Evolutionary conservation across 2,888 invertebrate species (phyloP).

Genomic region (Patella pellucida): DNA sequence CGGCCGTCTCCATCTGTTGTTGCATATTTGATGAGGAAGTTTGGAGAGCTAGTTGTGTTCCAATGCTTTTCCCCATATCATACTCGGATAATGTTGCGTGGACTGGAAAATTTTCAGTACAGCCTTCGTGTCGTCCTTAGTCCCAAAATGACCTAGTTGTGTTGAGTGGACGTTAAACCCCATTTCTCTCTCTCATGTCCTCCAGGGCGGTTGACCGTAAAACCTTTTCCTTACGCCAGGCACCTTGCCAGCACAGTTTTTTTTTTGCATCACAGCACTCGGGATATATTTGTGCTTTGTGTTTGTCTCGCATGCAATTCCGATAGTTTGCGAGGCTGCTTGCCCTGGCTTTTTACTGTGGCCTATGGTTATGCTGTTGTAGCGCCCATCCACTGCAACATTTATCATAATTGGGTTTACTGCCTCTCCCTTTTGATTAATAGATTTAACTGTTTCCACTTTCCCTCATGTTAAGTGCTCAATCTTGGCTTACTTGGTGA

Average conservation of each 20-base stretch:
- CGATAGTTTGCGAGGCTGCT: not conserved
- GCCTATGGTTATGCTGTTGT: not conserved
- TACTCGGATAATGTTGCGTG: constrained; percentile 20
- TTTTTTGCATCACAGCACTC: not conserved
- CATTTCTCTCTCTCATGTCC: too few relatives aligned
- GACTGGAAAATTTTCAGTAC: constrained; percentile 18
- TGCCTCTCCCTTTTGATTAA: too few relatives aligned
- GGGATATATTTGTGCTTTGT: not conserved
- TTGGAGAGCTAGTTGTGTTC: constrained; percentile 17
- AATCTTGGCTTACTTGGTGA: too few relatives aligned
- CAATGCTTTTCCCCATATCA: constrained; percentile 18
- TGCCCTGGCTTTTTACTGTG: not conserved
- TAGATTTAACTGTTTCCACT: too few relatives aligned
- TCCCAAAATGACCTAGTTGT: too few relatives aligned
- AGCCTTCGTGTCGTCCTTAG: too few relatives aligned
- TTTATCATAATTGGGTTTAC: too few relatives aligned
- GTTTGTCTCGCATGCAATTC: not conserved
- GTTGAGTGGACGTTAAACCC: too few relatives aligned
- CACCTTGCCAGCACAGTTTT: not conserved
- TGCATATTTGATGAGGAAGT: constrained; percentile 6
- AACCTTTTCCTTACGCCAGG: not conserved
- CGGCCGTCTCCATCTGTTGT: too few relatives aligned
- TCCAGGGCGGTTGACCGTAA: not conserved
- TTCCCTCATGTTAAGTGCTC: too few relatives aligned
- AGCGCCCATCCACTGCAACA: too few relatives aligned